Base-by-base conservation (phyloP, 2,888 invertebrate genomes). In the Cacoxenus indagator region DNA sequence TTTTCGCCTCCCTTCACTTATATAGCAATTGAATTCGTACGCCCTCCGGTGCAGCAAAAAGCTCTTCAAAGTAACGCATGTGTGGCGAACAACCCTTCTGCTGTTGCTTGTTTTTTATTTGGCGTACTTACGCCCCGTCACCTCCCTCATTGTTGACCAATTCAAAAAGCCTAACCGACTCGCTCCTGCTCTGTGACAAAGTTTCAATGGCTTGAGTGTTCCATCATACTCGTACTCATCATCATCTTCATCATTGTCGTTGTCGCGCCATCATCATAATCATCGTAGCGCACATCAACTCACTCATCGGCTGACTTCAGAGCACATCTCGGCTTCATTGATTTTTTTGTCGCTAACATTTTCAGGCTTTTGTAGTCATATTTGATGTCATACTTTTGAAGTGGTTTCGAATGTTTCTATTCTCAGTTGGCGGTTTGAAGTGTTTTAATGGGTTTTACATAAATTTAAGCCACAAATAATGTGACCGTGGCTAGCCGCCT, bases 361-460 rank as follows among this genome's bases (percentile, higher is more conserved):
- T 78, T 51, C 22, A 22, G 67, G 57, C 46, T 54, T 75, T 79
- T 82, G 76, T 84, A 84, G 82, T 80, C 82, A 66, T 84, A 82
- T 82, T 84, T 76, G 80, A 70, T 82, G 78, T 82, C 82, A 84
- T 70, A 19, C 24, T 67, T 73, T 68, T 75, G 76, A 84, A 84
- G 84, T 78, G 76, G 73, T 75, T 82, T 80, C 78, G 71, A 75
- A 75, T 77, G 75, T 67, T n/a, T 68, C 66, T 57, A 65, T 73
- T 79, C 64, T 72, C 14, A 29, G 11, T 62, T 24, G 70, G 64
- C n/a, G n/a, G 65, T 73, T 74, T 74, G 67, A 72, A 83, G 83
- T 76, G 84, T 75, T 81, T 84, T 83, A 83, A 83, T 83, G 83
- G 78, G 84, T 84, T 84, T 82, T 76, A 73, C 80, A 80, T 81